Evolutionary conservation across 2,888 invertebrate genomes (phyloP).

Genomic region (Syrphus vitripennis): DNA sequence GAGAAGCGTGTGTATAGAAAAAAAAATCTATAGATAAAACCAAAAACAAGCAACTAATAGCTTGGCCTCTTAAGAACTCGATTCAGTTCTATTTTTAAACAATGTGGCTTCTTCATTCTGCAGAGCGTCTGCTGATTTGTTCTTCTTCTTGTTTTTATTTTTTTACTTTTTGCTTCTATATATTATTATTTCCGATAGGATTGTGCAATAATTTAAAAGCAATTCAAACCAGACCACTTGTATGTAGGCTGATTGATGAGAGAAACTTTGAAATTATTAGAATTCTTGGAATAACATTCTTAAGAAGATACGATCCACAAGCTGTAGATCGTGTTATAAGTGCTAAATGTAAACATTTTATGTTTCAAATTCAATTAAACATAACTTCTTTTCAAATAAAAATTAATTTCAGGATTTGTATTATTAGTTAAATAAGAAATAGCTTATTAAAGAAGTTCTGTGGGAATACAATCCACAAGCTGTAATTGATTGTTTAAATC

Average conservation of each 20-base stretch:
- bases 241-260: constrained; percentile 21
- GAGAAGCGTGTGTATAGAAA: background rate
- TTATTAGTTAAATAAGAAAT: background rate
- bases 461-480: background rate
- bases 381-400: background rate
- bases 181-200: constrained; percentile 8
- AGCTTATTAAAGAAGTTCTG: background rate
- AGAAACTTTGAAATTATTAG: background rate
- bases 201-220: constrained; percentile 45
- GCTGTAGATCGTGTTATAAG: background rate
- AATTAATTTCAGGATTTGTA: background rate
- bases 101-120: constrained; percentile 24
- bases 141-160: background rate
- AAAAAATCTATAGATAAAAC: background rate
- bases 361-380: background rate
- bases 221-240: constrained; percentile 3
- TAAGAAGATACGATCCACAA: background rate
- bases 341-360: background rate
- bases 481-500: background rate
- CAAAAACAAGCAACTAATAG: constrained; percentile 4
- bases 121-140: constrained; percentile 7
- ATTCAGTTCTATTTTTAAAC: constrained; percentile 60
- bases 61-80: constrained; percentile 33
- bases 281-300: background rate
- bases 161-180: background rate